A percentile compares a stretch with the other conserved stretches of the same genome.
Conservation (phyloP, 2,113 vertebrate species). For the Deroptyus accipitrinus region DNA sequence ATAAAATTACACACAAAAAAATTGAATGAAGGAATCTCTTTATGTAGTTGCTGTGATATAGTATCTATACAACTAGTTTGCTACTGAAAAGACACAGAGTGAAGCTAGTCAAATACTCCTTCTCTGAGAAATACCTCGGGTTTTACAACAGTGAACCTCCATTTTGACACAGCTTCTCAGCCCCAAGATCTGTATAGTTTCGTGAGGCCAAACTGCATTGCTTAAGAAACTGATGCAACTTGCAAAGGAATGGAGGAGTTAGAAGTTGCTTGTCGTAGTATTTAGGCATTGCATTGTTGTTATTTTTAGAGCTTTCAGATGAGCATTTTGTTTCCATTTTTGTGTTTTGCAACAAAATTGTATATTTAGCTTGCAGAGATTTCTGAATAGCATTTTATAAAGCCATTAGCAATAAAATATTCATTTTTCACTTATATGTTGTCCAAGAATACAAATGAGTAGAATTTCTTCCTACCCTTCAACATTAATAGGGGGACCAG, state of each 20-base stretch:
- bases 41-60: neutral
- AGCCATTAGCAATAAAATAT: constrained; percentile 20
- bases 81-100: neutral
- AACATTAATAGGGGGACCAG: constrained; percentile 1
- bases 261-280: neutral
- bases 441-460: constrained; percentile 38
- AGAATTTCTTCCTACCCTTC: constrained; percentile 16
- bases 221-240: neutral
- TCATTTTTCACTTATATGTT: constrained; percentile 26
- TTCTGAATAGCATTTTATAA: constrained; percentile 21
- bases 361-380: neutral
- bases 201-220: neutral
- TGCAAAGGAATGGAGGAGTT: neutral
- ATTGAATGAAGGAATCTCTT: neutral
- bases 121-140: neutral
- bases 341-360: neutral
- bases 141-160: neutral
- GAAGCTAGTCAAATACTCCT: neutral
- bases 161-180: neutral
- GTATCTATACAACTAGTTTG: neutral
- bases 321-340: neutral
- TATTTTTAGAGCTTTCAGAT: neutral
- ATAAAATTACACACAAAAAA: neutral
- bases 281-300: neutral
- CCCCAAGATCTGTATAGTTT: neutral